phyloP scores from a whole-genome alignment of 2,113 vertebrate genomes.

The Microcebus murinus region DNA sequence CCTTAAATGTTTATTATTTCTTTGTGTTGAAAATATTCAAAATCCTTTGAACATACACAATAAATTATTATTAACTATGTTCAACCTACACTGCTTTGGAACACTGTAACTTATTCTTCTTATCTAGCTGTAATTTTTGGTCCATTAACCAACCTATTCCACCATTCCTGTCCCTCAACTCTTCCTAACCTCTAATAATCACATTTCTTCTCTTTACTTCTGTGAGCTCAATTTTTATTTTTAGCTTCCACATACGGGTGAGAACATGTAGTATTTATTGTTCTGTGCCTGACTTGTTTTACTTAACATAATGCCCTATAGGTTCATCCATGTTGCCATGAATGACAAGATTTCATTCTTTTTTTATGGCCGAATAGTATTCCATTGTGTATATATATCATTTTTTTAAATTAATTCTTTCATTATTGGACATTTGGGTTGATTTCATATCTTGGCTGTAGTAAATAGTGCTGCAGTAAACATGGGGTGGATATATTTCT shows the following conservation, averaged over 20 bases:
- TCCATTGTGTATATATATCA: not conserved
- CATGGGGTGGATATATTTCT: not conserved
- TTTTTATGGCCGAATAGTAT: not conserved
- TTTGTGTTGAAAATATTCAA: not conserved
- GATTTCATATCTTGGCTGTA: not conserved
- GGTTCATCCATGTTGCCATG: not conserved
- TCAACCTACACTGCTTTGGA: not conserved
- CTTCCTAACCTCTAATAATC: not conserved
- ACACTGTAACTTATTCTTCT: not conserved
- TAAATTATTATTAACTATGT: not conserved
- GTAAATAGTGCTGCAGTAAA: not conserved
- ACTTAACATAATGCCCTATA: not conserved
- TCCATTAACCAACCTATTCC: accelerated
- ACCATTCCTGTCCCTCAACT: not conserved
- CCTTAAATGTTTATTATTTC: not conserved
- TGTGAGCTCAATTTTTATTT: not conserved
- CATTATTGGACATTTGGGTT: not conserved
- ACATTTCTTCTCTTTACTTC: not conserved
- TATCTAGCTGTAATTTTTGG: not conserved
- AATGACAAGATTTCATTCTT: not conserved
- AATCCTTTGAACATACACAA: not conserved
- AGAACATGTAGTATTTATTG: not conserved
- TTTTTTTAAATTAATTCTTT: not conserved
- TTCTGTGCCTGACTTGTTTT: not conserved
- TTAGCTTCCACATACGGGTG: not conserved